These are phyloP conservation scores for Homarus gammarus DNA, from an alignment of 2,888 invertebrate genomes.

Conservation along the genomic window DNA sequence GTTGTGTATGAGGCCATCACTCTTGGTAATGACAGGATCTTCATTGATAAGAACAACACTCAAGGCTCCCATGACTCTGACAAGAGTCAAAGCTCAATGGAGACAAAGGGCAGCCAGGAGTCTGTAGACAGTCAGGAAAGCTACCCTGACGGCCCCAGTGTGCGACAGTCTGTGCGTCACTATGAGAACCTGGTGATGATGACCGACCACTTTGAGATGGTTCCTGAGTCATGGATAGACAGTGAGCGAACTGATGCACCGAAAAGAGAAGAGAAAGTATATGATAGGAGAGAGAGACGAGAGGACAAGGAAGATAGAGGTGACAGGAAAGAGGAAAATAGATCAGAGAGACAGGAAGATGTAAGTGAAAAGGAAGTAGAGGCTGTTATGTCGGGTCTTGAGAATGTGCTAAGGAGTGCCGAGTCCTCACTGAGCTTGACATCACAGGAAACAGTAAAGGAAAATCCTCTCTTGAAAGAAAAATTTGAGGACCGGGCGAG, in stretches of 20 bases:
- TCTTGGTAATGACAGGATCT: conserved; percentile 72
- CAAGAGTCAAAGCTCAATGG: conserved; percentile 50
- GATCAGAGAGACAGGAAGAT: conserved; percentile 27
- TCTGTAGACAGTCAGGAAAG: conserved; percentile 17
- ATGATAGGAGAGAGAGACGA: conserved; percentile 26
- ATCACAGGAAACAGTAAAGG: conserved; percentile 72
- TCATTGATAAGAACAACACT: conserved; percentile 67
- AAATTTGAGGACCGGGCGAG: conserved; percentile 71
- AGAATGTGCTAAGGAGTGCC: conserved; percentile 67
- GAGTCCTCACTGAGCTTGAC: conserved; percentile 70
- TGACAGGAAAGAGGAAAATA: not conserved
- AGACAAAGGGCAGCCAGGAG: conserved; percentile 55
- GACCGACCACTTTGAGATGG: conserved; percentile 41
- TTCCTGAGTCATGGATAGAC: not conserved
- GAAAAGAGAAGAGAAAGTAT: conserved; percentile 17
- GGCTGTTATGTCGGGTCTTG: conserved; percentile 71
- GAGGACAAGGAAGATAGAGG: conserved; percentile 13
- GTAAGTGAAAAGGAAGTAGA: conserved; percentile 70
- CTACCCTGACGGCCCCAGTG: conserved; percentile 51
- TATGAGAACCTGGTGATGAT: conserved; percentile 74
- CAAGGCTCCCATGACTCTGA: conserved; percentile 63
- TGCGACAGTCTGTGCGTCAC: conserved; percentile 70
- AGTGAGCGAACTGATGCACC: conserved; percentile 6
- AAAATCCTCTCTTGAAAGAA: conserved; percentile 56
- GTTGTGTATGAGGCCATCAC: conserved; percentile 75